These are phyloP conservation scores for Metalampra italica DNA, from an alignment of 2,888 invertebrate genomes.

Conservation along the genomic window DNA sequence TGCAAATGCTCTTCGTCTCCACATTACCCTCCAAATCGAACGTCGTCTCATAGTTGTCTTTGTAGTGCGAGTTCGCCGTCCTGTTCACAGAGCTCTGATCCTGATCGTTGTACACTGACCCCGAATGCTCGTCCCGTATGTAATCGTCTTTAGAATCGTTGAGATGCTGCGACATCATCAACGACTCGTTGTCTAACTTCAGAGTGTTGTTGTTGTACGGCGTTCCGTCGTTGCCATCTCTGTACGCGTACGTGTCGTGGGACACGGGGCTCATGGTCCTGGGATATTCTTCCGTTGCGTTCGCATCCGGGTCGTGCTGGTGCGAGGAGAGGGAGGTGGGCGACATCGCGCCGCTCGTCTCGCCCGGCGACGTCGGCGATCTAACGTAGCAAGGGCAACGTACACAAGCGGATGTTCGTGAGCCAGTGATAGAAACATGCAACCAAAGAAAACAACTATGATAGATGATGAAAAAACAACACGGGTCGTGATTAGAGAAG, in stretches of 20 bases:
- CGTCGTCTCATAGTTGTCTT: conserved; percentile 89
- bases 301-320: conserved; percentile 48
- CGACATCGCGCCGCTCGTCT: conserved; percentile 68
- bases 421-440: conserved; percentile 76
- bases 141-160: conserved; percentile 65
- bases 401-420: conserved; percentile 74
- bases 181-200: conserved; percentile 70
- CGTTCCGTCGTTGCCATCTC: conserved; percentile 41
- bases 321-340: conserved; percentile 58
- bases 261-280: conserved; percentile 61
- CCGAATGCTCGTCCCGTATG: conserved; percentile 53
- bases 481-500: conserved; percentile 51
- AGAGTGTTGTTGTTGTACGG: conserved; percentile 72
- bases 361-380: conserved; percentile 66
- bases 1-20: conserved; percentile 93
- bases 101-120: conserved; percentile 56
- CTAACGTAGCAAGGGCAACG: conserved; percentile 47
- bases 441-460: conserved; percentile 59
- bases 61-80: conserved; percentile 67
- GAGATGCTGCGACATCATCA: conserved; percentile 61
- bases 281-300: conserved; percentile 54
- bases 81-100: conserved; percentile 51
- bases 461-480: conserved; percentile 50
- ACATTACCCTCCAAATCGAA: conserved; percentile 95
- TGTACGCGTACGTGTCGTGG: conserved; percentile 81